phyloP scores from a whole-genome alignment of 2,888 invertebrate species.

The Tipula helvola region DNA sequence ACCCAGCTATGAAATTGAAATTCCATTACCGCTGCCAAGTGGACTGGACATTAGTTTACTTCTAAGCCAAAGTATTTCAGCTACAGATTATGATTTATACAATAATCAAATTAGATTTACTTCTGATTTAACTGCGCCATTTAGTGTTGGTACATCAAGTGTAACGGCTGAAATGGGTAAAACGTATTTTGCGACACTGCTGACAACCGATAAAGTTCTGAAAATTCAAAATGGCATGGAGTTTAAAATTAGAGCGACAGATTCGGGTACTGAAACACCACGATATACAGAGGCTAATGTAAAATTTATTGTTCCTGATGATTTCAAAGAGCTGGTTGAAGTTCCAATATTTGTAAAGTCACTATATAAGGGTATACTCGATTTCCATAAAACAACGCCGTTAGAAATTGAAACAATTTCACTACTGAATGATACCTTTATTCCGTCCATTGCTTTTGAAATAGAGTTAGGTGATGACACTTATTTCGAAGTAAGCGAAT shows the following conservation, averaged over 20 bases:
- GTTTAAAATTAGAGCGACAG: slow-evolving; percentile 22
- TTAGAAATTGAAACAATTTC: not conserved
- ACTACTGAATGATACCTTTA: not conserved
- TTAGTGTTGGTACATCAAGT: slow-evolving; percentile 17
- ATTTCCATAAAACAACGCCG: not conserved
- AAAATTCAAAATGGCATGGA: slow-evolving; percentile 18
- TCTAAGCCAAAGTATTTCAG: slow-evolving; percentile 20
- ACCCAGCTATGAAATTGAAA: slow-evolving; percentile 18
- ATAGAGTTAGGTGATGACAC: not conserved
- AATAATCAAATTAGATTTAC: slow-evolving; percentile 21
- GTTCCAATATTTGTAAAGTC: not conserved
- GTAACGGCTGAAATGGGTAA: slow-evolving; percentile 17
- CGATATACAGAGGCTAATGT: not conserved
- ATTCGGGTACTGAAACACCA: not conserved
- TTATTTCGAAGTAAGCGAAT: not conserved
- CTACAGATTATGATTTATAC: slow-evolving; percentile 21
- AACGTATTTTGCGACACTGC: slow-evolving; percentile 20
- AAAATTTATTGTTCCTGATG: not conserved
- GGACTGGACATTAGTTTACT: slow-evolving; percentile 21
- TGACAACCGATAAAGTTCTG: slow-evolving; percentile 18
- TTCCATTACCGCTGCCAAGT: slow-evolving; percentile 23
- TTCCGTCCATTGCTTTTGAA: not conserved
- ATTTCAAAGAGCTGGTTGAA: not conserved
- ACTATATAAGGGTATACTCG: not conserved
- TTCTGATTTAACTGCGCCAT: slow-evolving; percentile 17